These are phyloP conservation scores for Tridacna gigas DNA, from an alignment of 2,888 invertebrate genomes.

Conservation along the genomic window DNA sequence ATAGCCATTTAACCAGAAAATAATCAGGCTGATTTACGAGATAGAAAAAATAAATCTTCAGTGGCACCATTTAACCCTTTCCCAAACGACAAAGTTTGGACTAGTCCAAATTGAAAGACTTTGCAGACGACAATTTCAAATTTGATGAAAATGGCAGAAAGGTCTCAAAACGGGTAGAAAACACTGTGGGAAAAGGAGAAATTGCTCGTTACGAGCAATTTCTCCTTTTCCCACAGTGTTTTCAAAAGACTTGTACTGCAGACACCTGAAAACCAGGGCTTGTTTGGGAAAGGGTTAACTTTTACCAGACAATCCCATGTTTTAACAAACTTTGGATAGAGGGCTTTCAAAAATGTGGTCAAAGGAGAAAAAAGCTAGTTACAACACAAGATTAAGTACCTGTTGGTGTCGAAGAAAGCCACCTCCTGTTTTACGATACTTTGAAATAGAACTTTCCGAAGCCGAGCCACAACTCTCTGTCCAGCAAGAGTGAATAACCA, in stretches of 20 bases:
- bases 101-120: too few species aligned
- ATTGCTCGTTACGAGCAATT: neutral
- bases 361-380: neutral
- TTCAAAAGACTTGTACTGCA: too few species aligned
- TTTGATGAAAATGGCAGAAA: too few species aligned
- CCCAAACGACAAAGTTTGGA: too few species aligned
- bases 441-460: slow-evolving; percentile 79
- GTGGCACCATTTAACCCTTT: neutral
- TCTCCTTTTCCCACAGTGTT: neutral
- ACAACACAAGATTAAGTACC: slow-evolving; percentile 62
- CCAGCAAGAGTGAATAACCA: slow-evolving; percentile 83
- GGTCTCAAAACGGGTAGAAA: too few species aligned
- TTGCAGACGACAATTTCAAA: too few species aligned
- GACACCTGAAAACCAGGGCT: too few species aligned
- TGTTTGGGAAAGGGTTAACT: neutral
- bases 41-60: too few species aligned
- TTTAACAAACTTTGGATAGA: neutral
- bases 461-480: slow-evolving; percentile 82
- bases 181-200: neutral
- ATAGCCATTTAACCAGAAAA: too few species aligned
- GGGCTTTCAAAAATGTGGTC: neutral
- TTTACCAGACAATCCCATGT: neutral
- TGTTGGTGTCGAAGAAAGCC: slow-evolving; percentile 83
- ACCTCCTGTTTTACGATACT: slow-evolving; percentile 81
- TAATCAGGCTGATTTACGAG: too few species aligned